Conservation (phyloP, 2,113 vertebrate genomes). For the Panurus biarmicus region DNA sequence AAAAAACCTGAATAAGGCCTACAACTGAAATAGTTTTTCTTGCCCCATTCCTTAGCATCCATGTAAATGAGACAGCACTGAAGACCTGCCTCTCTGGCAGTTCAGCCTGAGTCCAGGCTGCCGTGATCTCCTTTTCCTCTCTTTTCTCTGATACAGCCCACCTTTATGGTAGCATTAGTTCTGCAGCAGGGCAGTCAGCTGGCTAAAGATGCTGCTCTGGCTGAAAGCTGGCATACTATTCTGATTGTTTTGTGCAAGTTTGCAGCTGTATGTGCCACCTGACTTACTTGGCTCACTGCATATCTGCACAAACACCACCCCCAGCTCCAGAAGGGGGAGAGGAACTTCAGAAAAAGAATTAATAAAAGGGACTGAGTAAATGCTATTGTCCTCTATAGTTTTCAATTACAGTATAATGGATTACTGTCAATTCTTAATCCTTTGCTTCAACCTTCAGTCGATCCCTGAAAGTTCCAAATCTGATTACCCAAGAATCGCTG, state of each 20-base stretch:
- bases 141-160: not conserved
- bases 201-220: not conserved
- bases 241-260: not conserved
- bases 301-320: not conserved
- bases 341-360: not conserved
- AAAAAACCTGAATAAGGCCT: not conserved
- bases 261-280: not conserved
- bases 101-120: not conserved
- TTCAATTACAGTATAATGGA: not conserved
- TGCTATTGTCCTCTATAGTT: not conserved
- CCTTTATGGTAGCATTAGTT: not conserved
- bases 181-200: not conserved
- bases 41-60: not conserved
- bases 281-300: not conserved
- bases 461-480: not conserved
- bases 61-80: not conserved
- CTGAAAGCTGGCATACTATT: not conserved
- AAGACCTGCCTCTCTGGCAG: not conserved
- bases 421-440: not conserved
- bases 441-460: not conserved
- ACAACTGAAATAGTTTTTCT: not conserved
- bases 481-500: not conserved
- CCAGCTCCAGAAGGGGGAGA: not conserved
- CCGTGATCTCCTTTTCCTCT: not conserved
- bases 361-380: not conserved